Percentiles rank a stretch among this genome's conserved stretches.
phyloP scores from a whole-genome alignment of 1,140 invertebrate genomes.

The Macrobrachium rosenbergii region DNA sequence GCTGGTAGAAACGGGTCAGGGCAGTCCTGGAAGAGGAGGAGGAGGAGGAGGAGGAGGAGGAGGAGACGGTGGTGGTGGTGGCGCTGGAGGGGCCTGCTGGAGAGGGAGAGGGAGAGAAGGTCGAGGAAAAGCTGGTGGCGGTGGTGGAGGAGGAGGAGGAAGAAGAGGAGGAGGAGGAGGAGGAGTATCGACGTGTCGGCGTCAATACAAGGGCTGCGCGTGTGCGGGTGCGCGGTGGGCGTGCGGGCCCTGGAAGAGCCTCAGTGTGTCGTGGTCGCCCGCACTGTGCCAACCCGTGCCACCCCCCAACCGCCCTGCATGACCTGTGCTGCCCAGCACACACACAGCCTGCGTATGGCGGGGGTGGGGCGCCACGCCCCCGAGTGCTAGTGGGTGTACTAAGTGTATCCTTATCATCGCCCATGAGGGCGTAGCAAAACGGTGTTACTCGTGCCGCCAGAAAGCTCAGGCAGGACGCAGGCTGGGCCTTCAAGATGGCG shows the following conservation, averaged over 20 bases:
- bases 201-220: constrained; percentile 53
- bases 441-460: constrained; percentile 37
- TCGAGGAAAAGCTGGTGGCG: constrained; percentile 1
- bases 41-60: no score
- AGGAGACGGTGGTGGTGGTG: constrained; percentile 3
- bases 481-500: constrained; percentile 51
- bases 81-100: background rate
- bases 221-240: constrained; percentile 46
- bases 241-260: background rate
- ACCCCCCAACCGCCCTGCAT: constrained; percentile 50
- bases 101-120: background rate
- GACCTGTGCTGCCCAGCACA: constrained; percentile 52
- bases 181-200: constrained; percentile 24
- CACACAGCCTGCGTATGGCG: constrained; percentile 53
- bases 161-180: background rate
- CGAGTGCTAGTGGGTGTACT: constrained; percentile 51
- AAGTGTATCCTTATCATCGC: constrained; percentile 36
- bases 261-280: constrained; percentile 49
- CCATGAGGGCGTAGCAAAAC: constrained; percentile 38
- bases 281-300: constrained; percentile 36
- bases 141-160: background rate
- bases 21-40: no score
- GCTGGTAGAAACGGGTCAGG: no score
- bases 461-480: constrained; percentile 39
- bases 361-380: constrained; percentile 53